phyloP scores from a whole-genome alignment of 1,140 invertebrate species.

The Lucilia sericata region DNA sequence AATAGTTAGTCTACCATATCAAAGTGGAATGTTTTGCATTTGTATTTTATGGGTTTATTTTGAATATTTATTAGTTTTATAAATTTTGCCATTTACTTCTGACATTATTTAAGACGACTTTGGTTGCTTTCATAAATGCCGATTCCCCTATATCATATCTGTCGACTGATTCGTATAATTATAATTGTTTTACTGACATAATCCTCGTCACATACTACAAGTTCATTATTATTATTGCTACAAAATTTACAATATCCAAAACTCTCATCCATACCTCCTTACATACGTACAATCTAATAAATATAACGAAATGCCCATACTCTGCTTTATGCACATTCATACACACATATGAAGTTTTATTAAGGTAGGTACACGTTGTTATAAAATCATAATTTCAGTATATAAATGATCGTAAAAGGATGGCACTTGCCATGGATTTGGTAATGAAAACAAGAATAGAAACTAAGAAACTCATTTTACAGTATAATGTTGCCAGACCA shows the following conservation, averaged over 20 bases:
- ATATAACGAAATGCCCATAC: too few species aligned
- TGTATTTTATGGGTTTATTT: too few species aligned
- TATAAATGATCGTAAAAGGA: not conserved
- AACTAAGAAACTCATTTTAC: not conserved
- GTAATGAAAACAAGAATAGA: not conserved
- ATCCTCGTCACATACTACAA: constrained; percentile 16
- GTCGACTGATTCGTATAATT: not conserved
- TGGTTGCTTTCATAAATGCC: not conserved
- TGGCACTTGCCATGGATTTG: constrained; percentile 21
- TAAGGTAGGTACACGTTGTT: not conserved
- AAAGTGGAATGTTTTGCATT: too few species aligned
- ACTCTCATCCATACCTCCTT: too few species aligned
- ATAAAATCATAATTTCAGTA: too few species aligned
- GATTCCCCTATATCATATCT: not conserved
- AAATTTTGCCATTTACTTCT: not conserved
- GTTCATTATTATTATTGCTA: not conserved
- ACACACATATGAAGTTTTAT: not conserved
- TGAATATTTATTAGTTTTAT: too few species aligned
- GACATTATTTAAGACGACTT: not conserved
- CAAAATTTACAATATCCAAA: not conserved
- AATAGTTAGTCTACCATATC: too few species aligned
- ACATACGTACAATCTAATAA: too few species aligned
- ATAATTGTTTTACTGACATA: constrained; percentile 24
- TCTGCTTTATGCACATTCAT: not conserved
- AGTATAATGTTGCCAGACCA: not conserved